Percentiles rank a stretch among this genome's conserved stretches.
Conservation (phyloP, 2,113 vertebrate genomes). For the Sphaerodactylus townsendi region DNA sequence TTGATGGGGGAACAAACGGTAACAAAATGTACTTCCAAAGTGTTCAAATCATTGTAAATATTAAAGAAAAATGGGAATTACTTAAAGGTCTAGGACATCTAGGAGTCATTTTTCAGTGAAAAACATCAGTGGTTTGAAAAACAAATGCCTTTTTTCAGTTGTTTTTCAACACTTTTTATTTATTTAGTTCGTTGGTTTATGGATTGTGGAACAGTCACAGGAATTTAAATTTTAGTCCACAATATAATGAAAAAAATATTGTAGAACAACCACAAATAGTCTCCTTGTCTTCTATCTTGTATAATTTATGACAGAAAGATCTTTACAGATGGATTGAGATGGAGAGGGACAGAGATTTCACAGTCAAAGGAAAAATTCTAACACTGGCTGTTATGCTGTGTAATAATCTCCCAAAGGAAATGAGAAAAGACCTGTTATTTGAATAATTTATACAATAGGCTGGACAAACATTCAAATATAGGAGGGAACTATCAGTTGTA, state of each 20-base stretch:
- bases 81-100: background rate
- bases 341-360: conserved; percentile 33
- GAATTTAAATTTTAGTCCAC: background rate
- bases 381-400: conserved; percentile 46
- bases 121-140: background rate
- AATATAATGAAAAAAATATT: conserved; percentile 13
- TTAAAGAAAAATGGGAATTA: background rate
- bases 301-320: conserved; percentile 38
- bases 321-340: conserved; percentile 12
- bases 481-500: conserved; percentile 39
- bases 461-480: conserved; percentile 54
- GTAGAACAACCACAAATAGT: conserved; percentile 6
- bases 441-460: conserved; percentile 62
- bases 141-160: background rate
- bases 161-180: background rate
- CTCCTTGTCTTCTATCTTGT: background rate
- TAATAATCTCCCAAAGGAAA: conserved; percentile 60
- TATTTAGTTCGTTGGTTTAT: background rate
- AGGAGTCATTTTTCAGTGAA: background rate
- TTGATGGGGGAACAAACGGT: background rate
- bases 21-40: background rate
- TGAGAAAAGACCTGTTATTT: conserved; percentile 54
- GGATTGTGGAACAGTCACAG: background rate
- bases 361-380: conserved; percentile 46
- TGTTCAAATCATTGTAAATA: background rate